Conservation (phyloP, 2,888 invertebrate species). For the Melieria picta region DNA sequence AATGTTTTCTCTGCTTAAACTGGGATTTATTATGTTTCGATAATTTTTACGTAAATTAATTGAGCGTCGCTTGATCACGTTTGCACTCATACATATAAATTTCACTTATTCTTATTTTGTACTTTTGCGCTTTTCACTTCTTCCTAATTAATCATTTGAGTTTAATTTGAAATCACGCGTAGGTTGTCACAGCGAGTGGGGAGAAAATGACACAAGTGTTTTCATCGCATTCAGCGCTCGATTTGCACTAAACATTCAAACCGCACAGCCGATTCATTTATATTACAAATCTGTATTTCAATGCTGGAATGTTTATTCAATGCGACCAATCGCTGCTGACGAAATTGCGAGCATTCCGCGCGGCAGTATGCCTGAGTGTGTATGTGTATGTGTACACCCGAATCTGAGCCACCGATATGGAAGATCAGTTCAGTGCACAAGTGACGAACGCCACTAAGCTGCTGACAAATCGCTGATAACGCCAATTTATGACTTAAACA, state of each 20-base stretch:
- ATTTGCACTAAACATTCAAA: not conserved
- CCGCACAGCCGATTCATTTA: not conserved
- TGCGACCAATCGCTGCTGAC: not conserved
- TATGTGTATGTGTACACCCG: not conserved
- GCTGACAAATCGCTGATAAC: constrained; percentile 41
- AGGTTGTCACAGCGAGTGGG: no score
- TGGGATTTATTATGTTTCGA: no score
- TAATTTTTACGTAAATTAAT: no score
- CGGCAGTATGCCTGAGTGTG: not conserved
- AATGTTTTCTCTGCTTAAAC: no score
- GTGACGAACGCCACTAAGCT: not conserved
- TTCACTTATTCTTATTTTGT: not conserved
- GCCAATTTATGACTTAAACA: constrained; percentile 28
- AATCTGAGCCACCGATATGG: not conserved
- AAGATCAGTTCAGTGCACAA: not conserved
- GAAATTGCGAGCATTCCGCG: no score
- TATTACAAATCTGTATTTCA: not conserved
- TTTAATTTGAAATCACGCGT: no score
- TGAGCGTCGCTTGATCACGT: no score
- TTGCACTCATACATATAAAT: not conserved
- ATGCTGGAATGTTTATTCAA: not conserved
- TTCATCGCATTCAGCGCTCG: not conserved
- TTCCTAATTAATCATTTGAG: no score
- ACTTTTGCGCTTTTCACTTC: not conserved
- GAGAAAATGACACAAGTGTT: not conserved